These are phyloP conservation scores for Atrichornis clamosus DNA, from an alignment of 2,113 vertebrate genomes.

Conservation along the genomic window DNA sequence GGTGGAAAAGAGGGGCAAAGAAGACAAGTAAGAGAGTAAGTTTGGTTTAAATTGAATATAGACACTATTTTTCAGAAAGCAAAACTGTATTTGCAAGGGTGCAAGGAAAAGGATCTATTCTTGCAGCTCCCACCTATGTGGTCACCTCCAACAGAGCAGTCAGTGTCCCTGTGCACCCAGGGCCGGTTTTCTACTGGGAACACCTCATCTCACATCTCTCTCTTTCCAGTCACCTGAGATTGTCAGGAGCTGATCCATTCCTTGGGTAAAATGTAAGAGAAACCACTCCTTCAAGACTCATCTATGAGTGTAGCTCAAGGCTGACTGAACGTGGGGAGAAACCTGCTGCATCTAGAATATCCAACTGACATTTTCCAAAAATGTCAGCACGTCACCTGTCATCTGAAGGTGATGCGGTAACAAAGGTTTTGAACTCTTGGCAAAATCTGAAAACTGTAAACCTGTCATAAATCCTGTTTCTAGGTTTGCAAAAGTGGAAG, in stretches of 20 bases:
- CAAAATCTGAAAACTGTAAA: not conserved
- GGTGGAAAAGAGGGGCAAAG: not conserved
- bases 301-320: not conserved
- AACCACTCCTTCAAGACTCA: not conserved
- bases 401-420: not conserved
- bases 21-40: not conserved
- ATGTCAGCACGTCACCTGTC: not conserved
- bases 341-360: not conserved
- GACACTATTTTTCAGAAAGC: not conserved
- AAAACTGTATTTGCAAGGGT: not conserved
- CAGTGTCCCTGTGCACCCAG: fast-evolving
- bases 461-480: not conserved
- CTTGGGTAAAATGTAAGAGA: not conserved
- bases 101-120: not conserved
- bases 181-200: not conserved
- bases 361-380: not conserved
- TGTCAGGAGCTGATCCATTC: not conserved
- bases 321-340: not conserved
- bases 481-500: not conserved
- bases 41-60: not conserved
- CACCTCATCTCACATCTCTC: not conserved
- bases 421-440: not conserved
- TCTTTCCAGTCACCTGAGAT: not conserved
- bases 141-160: not conserved
- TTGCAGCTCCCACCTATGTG: fast-evolving